phyloP scores from a whole-genome alignment of 2,113 vertebrate genomes.

The Empidonax traillii region DNA sequence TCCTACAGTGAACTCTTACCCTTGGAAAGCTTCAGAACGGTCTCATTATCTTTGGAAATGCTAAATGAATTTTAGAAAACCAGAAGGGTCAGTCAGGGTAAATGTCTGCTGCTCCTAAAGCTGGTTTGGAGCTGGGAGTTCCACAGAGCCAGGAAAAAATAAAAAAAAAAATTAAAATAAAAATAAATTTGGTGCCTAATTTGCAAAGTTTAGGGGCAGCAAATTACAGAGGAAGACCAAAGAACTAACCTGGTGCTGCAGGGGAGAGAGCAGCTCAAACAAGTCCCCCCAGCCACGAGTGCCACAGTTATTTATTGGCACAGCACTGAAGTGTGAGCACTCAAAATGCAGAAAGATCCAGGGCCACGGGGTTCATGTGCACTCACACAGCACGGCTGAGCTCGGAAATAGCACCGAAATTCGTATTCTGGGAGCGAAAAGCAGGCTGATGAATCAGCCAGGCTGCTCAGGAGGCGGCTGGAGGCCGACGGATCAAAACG shows the following conservation, averaged over 20 bases:
- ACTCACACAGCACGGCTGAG: neutral
- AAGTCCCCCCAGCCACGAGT: neutral
- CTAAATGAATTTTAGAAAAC: slow-evolving; percentile 54
- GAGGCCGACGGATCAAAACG: neutral
- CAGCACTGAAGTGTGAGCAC: neutral
- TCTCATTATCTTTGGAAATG: slow-evolving; percentile 47
- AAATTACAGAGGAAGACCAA: neutral
- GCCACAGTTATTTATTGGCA: neutral
- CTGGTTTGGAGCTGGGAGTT: neutral
- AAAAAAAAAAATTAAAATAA: neutral
- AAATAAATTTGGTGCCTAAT: neutral
- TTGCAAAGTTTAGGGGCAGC: neutral
- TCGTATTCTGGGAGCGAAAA: neutral
- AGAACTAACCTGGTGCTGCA: neutral
- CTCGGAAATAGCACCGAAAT: neutral
- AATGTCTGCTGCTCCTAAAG: neutral
- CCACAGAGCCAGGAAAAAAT: neutral
- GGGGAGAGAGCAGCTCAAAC: neutral
- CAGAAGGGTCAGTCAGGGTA: slow-evolving; percentile 26
- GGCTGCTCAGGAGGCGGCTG: neutral
- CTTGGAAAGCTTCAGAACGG: slow-evolving; percentile 20
- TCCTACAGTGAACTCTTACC: slow-evolving; percentile 49
- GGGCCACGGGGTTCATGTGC: neutral
- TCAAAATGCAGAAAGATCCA: neutral
- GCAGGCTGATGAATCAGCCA: neutral